phyloP scores from a whole-genome alignment of 2,888 invertebrate species.

The Drosophila borealis region DNA sequence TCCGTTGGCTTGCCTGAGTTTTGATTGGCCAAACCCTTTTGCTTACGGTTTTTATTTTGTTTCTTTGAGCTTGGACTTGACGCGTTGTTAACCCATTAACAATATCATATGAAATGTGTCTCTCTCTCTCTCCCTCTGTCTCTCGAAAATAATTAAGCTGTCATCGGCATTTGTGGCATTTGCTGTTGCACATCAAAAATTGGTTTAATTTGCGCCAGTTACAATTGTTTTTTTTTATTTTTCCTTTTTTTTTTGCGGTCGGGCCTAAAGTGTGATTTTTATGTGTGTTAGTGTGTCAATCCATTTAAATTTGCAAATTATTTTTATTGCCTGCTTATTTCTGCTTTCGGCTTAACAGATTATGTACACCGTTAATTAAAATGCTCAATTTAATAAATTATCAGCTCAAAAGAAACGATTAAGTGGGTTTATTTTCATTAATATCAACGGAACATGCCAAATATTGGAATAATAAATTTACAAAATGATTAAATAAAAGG shows the following conservation, averaged over 20 bases:
- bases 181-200: conserved; percentile 33
- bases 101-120: conserved; percentile 20
- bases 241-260: too few relatives aligned
- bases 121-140: neutral
- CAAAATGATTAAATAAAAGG: neutral
- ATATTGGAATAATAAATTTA: neutral
- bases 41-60: conserved; percentile 6
- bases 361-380: too few relatives aligned
- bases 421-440: too few relatives aligned
- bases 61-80: neutral
- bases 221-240: conserved; percentile 13
- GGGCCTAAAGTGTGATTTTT: neutral
- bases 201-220: conserved; percentile 23
- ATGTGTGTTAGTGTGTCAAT: conserved; percentile 7
- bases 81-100: conserved; percentile 54
- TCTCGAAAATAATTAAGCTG: conserved; percentile 41
- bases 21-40: conserved; percentile 53
- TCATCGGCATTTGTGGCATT: conserved; percentile 29
- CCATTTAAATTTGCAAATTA: neutral
- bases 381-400: too few relatives aligned
- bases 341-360: too few relatives aligned
- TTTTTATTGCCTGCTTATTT: neutral
- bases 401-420: too few relatives aligned
- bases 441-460: too few relatives aligned
- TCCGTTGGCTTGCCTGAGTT: conserved; percentile 29